These are phyloP conservation scores for Lithophane ornitopus DNA, from an alignment of 2,888 invertebrate genomes.

Conservation along the genomic window DNA sequence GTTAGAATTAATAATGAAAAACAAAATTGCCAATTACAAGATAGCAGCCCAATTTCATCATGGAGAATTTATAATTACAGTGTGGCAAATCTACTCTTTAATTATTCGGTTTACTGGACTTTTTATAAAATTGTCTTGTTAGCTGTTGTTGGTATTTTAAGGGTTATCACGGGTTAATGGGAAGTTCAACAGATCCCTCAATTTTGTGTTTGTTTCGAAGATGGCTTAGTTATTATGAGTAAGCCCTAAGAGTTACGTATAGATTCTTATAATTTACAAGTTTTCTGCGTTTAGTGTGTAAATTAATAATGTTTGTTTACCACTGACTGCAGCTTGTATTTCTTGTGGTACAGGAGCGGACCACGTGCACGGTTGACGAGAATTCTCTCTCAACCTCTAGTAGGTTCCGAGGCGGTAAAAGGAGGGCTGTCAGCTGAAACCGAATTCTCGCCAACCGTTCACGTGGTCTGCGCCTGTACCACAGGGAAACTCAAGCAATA, in stretches of 20 bases:
- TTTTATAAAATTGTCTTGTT: constrained; percentile 28
- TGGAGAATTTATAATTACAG: constrained; percentile 51
- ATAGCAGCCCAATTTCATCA: constrained; percentile 45
- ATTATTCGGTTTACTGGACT: constrained; percentile 33
- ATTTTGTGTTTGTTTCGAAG: constrained; percentile 24
- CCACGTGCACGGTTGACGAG: no score
- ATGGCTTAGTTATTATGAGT: not conserved
- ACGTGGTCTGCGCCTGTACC: no score
- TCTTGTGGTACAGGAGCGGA: no score
- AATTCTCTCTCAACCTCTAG: no score
- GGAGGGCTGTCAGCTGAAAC: no score
- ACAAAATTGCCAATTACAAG: constrained; percentile 58
- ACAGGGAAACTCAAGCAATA: no score
- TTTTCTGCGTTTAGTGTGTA: not conserved
- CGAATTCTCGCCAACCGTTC: no score
- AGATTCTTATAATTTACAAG: not conserved
- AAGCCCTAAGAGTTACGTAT: not conserved
- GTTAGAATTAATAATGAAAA: constrained; percentile 49
- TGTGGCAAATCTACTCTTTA: constrained; percentile 38
- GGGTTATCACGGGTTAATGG: constrained; percentile 10
- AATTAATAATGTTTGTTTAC: not conserved
- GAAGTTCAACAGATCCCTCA: constrained; percentile 3
- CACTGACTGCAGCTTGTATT: no score
- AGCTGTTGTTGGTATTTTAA: constrained; percentile 16
- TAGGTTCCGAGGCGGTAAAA: no score